phyloP scores from a whole-genome alignment of 2,888 invertebrate species.

The Papilio protenor region DNA sequence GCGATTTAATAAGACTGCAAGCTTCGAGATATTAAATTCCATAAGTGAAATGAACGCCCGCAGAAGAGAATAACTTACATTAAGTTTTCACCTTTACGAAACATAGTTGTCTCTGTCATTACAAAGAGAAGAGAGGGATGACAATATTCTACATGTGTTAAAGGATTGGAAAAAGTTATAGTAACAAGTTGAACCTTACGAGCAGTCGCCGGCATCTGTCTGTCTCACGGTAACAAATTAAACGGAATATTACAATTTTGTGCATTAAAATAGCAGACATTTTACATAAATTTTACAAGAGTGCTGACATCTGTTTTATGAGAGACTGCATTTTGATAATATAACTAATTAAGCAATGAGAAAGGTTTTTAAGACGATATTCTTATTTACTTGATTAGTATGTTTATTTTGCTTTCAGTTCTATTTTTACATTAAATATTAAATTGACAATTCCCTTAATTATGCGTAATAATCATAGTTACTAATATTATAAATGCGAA shows the following conservation, averaged over 20 bases:
- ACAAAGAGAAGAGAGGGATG: not conserved
- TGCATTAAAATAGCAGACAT: not conserved
- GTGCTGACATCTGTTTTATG: not conserved
- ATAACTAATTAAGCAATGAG: not conserved
- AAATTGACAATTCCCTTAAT: too few species aligned
- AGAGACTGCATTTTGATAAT: not conserved
- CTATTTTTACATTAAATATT: too few species aligned
- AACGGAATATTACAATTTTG: not conserved
- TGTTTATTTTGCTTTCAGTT: too few species aligned
- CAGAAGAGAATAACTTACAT: slow-evolving; percentile 20
- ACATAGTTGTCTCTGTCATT: slow-evolving; percentile 9
- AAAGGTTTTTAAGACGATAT: not conserved
- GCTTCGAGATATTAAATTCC: slow-evolving; percentile 16
- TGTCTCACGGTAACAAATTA: not conserved
- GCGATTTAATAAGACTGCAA: slow-evolving; percentile 21
- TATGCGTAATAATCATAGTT: too few species aligned
- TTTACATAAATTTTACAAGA: not conserved
- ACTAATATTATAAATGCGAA: too few species aligned
- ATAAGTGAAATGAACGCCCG: slow-evolving; percentile 19
- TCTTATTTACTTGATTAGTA: too few species aligned
- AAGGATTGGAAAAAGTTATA: not conserved
- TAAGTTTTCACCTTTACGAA: not conserved
- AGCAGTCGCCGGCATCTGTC: not conserved
- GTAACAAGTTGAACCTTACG: not conserved
- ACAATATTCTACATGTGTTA: not conserved